These are phyloP conservation scores for Leptopilina myrica DNA, from an alignment of 2,888 invertebrate species.

Conservation along the genomic window DNA sequence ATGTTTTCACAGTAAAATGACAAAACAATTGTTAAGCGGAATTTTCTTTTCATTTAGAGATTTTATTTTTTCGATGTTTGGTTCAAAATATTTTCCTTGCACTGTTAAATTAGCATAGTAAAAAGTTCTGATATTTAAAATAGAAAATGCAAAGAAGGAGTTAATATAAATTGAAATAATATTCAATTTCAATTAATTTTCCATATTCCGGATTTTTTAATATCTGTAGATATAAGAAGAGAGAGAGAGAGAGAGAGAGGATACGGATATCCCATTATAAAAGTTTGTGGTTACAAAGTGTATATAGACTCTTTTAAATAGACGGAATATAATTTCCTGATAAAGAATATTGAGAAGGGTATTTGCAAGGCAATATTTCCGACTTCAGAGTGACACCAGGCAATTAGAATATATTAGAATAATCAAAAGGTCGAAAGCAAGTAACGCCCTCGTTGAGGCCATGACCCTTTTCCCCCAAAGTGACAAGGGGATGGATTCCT, in stretches of 20 bases:
- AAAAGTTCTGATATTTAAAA: no score
- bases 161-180: no score
- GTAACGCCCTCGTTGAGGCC: constrained; percentile 40
- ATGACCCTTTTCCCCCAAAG: constrained; percentile 30
- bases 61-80: no score
- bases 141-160: no score
- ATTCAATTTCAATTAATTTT: no score
- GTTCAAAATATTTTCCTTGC: no score
- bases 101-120: no score
- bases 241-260: not conserved
- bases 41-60: no score
- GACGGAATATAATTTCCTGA: constrained; percentile 11
- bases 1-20: no score
- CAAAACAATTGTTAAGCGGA: no score
- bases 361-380: constrained; percentile 33
- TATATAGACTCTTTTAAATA: constrained; percentile 12
- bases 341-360: constrained; percentile 4
- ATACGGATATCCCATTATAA: constrained; percentile 4
- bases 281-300: constrained; percentile 15
- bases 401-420: constrained; percentile 41
- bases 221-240: not conserved
- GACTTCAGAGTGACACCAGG: constrained; percentile 18
- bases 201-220: not conserved
- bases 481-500: constrained; percentile 39
- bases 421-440: constrained; percentile 40